These are phyloP conservation scores for Zaprionus ornatus DNA, from an alignment of 1,140 invertebrate species.

Conservation along the genomic window DNA sequence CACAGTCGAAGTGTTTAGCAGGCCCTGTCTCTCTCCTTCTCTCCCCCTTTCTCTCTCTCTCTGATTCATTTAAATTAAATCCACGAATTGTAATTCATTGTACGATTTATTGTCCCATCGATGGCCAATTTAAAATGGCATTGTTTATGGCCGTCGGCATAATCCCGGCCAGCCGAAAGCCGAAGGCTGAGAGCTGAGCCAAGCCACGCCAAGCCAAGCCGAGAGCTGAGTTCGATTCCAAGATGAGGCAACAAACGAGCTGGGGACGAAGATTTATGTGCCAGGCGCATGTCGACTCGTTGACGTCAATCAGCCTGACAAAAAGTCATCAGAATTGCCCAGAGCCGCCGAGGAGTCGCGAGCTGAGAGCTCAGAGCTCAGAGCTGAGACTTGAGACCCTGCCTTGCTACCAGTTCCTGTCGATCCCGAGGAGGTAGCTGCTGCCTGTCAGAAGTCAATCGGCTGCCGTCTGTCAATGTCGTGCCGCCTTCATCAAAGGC, in stretches of 20 bases:
- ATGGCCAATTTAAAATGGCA: constrained; percentile 79
- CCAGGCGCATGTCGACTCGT: constrained; percentile 69
- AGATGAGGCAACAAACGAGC: constrained; percentile 64
- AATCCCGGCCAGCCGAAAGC: constrained; percentile 52
- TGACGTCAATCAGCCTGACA: constrained; percentile 80
- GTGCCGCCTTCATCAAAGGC: constrained; percentile 80
- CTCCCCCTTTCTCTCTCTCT: neutral
- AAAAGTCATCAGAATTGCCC: constrained; percentile 79
- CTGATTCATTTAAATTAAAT: constrained; percentile 52
- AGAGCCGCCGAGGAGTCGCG: neutral
- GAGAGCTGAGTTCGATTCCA: constrained; percentile 1
- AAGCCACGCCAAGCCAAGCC: constrained; percentile 5
- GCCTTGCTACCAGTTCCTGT: neutral
- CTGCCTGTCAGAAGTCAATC: constrained; percentile 43
- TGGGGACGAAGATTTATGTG: constrained; percentile 69
- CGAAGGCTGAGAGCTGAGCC: constrained; percentile 22
- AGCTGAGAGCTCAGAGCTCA: constrained; percentile 19
- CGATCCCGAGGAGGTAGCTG: constrained; percentile 1
- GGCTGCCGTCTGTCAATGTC: constrained; percentile 76
- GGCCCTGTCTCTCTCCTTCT: neutral
- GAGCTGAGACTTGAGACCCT: neutral
- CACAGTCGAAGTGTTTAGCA: constrained; percentile 4
- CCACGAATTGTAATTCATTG: constrained; percentile 73
- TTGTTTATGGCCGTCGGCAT: constrained; percentile 72
- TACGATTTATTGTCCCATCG: constrained; percentile 73